These are phyloP conservation scores for Drosophila guanche DNA, from an alignment of 1,140 invertebrate genomes.

Conservation along the genomic window DNA sequence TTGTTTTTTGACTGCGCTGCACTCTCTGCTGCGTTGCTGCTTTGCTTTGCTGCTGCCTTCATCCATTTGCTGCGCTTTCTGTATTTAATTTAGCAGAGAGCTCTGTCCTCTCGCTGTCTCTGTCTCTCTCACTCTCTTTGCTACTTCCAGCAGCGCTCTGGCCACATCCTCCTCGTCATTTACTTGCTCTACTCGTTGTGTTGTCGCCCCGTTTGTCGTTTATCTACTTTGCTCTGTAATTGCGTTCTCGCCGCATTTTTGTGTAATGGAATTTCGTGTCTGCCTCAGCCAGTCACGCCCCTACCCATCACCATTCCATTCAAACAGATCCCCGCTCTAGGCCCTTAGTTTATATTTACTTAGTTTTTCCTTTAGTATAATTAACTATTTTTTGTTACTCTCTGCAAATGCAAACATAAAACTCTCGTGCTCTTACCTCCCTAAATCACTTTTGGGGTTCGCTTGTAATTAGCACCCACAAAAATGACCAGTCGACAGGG, in stretches of 20 bases:
- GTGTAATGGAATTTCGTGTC: conserved; percentile 40
- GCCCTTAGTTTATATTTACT: conserved; percentile 4
- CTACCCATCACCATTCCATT: conserved; percentile 3
- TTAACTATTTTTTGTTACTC: conserved; percentile 13
- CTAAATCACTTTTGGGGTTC: conserved; percentile 25
- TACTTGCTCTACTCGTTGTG: conserved; percentile 31
- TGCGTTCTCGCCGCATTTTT: conserved; percentile 47
- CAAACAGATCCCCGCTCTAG: too few species aligned
- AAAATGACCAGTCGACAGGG: conserved; percentile 6
- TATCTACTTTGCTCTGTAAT: conserved; percentile 56
- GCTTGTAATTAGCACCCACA: conserved; percentile 32
- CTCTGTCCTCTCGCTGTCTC: conserved; percentile 8
- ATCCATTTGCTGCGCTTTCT: conserved; percentile 43
- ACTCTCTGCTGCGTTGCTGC: conserved; percentile 10
- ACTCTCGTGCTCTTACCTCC: neutral
- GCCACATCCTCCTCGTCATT: conserved; percentile 7
- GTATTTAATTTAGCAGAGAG: conserved; percentile 49
- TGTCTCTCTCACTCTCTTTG: conserved; percentile 18
- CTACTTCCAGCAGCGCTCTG: conserved; percentile 1
- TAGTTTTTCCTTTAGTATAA: conserved; percentile 15
- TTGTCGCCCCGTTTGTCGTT: conserved; percentile 51
- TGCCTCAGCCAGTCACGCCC: neutral
- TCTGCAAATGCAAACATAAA: neutral
- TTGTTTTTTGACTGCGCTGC: conserved; percentile 19
- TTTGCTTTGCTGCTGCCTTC: neutral